Percentiles rank a stretch among this genome's conserved stretches.
These are phyloP conservation scores for Trinorchestia longiramus DNA, from an alignment of 1,140 invertebrate species.

Conservation along the genomic window DNA sequence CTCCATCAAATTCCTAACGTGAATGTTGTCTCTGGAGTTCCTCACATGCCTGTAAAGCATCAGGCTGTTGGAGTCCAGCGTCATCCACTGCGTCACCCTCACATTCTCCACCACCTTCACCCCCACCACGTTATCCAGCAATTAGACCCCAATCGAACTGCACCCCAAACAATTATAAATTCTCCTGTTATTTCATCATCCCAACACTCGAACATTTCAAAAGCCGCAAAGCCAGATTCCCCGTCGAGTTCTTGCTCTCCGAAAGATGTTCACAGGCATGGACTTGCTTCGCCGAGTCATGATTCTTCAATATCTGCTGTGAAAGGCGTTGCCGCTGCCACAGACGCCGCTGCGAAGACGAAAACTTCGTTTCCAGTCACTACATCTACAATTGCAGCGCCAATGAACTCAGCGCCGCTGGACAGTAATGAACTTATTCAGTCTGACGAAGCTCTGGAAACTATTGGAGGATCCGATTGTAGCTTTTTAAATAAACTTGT, in stretches of 20 bases:
- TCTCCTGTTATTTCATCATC: background rate
- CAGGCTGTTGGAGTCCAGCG: background rate
- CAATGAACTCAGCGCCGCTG: slow-evolving; percentile 11
- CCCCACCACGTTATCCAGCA: slow-evolving; percentile 37
- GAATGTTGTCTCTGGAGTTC: slow-evolving; percentile 16
- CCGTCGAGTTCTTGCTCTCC: background rate
- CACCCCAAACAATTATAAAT: background rate
- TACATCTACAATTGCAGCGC: background rate
- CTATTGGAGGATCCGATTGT: slow-evolving; percentile 47
- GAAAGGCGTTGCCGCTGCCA: background rate
- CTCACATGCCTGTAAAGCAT: slow-evolving; percentile 43
- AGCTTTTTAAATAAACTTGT: slow-evolving; percentile 48
- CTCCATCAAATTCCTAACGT: slow-evolving; percentile 24
- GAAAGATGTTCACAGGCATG: background rate
- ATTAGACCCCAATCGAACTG: slow-evolving; percentile 27
- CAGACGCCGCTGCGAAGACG: background rate
- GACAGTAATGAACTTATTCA: slow-evolving; percentile 52
- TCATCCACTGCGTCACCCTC: background rate
- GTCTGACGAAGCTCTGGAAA: slow-evolving; percentile 16
- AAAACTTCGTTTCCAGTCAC: background rate
- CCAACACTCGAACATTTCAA: background rate
- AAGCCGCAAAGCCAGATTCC: background rate
- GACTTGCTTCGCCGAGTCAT: slow-evolving; percentile 4
- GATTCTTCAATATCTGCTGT: slow-evolving; percentile 37
- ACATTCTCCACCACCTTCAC: slow-evolving; percentile 12